phyloP scores from a whole-genome alignment of 2,113 vertebrate genomes.

The Daubentonia madagascariensis region DNA sequence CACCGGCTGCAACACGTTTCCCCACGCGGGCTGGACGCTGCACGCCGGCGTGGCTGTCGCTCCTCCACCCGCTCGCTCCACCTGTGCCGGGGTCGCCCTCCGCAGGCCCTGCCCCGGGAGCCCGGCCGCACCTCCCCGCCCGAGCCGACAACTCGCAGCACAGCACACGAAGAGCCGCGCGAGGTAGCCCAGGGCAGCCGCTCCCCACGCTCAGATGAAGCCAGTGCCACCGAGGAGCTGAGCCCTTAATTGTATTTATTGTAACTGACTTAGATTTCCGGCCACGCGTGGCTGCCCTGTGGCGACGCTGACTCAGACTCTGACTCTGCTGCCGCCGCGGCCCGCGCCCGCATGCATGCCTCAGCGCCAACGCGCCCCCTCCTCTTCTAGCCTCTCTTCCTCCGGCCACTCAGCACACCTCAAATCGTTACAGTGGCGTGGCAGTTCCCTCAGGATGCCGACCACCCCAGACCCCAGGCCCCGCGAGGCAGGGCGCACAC shows the following conservation, averaged over 20 bases:
- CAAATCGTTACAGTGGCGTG: neutral
- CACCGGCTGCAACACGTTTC: neutral
- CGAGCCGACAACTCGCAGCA: no score
- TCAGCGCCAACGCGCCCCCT: accelerated
- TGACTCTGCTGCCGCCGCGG: accelerated
- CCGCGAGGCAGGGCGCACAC: neutral
- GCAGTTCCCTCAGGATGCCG: neutral
- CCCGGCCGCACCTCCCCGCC: no score
- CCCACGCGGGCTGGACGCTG: accelerated
- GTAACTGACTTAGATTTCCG: neutral
- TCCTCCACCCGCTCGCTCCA: no score
- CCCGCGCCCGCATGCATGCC: no score
- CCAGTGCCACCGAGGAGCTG: neutral
- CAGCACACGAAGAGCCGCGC: no score
- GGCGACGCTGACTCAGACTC: neutral
- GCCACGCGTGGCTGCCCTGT: accelerated
- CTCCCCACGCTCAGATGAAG: neutral
- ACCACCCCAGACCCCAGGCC: neutral
- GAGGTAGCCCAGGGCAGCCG: no score
- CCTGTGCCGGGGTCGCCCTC: no score
- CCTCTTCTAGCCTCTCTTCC: neutral
- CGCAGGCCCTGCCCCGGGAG: no score
- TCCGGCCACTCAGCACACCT: neutral
- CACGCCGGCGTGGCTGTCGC: no score
- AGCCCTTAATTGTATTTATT: neutral